Evolutionary conservation across 2,888 invertebrate species (phyloP), one percentile per base, ranked within the genome.

Genomic region (Alentia gelatinosa): DNA sequence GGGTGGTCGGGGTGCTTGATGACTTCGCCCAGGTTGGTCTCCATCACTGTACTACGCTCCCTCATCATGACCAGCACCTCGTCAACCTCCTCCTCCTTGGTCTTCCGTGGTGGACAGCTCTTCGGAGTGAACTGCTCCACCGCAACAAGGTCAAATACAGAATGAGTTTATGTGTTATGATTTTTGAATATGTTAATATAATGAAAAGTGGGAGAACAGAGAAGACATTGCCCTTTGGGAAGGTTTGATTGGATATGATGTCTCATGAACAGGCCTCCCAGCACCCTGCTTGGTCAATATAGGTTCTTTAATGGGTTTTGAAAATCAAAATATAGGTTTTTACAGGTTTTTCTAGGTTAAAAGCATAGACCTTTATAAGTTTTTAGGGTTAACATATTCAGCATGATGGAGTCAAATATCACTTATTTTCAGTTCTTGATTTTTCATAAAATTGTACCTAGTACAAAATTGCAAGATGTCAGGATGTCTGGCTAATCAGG

Each of bases 1-100:
- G n/a, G n/a, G 30, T 30, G 68, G n/a, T 26, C n/a, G 19, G 26
- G n/a, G 26, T 75, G 47, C 12, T 37, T 47, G 47, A 91, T 84
- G 23, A 91, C 91, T n/a, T 83, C 68, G 1, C 50, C 79, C 15
- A 91, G 91, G 19, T 37, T 33, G 3, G 56, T 68, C n/a, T 56
- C 91, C n/a, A 91, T 39, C 7, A 91, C 89, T 35, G 83, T 89
- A 5, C 75, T 47, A 0, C 91, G 68, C 15, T 90, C 79, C 40
- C 75, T 89, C 19, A 91, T 19, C 35, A 39, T 30, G 0, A 23
- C 9, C 47, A 91, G 88, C 1, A 75, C 50, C 9, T 91, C 56
- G 23, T 42, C 88, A 4, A 89, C 39, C 74, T 91, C 30, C 90
- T 79, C 90, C 30, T 37, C 33, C 42, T 50, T 83, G 23, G 90